Conservation (phyloP, 2,888 invertebrate species). For the Trypoxylon attenuatum region DNA sequence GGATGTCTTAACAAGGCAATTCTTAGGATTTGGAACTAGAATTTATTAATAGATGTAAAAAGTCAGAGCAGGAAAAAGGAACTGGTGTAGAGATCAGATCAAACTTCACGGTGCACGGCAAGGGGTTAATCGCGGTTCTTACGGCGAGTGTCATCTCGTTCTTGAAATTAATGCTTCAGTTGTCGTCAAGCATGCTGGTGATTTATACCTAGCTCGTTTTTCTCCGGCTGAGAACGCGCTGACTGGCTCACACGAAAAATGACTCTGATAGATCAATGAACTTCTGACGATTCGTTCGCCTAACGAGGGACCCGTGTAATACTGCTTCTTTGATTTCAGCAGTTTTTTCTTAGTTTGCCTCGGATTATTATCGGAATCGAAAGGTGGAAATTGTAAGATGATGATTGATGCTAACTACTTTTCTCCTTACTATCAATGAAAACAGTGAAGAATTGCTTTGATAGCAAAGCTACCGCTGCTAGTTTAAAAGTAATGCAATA, state of each 20-base stretch:
- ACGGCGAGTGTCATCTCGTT: conserved; percentile 30
- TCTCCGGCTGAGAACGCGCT: not conserved
- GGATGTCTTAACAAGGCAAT: not conserved
- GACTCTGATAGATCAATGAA: conserved; percentile 26
- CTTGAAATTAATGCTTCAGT: conserved; percentile 30
- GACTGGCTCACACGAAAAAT: conserved; percentile 12
- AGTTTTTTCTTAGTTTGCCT: not conserved
- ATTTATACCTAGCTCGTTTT: conserved; percentile 17
- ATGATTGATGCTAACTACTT: not conserved
- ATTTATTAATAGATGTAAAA: not conserved
- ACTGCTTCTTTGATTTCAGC: not conserved
- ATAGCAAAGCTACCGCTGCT: no score
- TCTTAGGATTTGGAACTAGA: not conserved
- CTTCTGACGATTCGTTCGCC: not conserved
- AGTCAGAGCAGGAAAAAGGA: not conserved
- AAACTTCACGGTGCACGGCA: conserved; percentile 5
- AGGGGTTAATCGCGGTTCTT: conserved; percentile 28
- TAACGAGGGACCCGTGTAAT: not conserved
- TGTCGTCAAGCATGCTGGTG: conserved; percentile 27
- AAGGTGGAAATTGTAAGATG: not conserved
- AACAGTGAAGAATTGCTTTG: not conserved
- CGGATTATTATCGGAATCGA: not conserved
- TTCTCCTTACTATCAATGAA: not conserved
- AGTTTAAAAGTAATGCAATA: no score
- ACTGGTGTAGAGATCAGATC: not conserved